Evolutionary conservation across 2,888 invertebrate species (phyloP).

Genomic region (Candidula unifasciata): DNA sequence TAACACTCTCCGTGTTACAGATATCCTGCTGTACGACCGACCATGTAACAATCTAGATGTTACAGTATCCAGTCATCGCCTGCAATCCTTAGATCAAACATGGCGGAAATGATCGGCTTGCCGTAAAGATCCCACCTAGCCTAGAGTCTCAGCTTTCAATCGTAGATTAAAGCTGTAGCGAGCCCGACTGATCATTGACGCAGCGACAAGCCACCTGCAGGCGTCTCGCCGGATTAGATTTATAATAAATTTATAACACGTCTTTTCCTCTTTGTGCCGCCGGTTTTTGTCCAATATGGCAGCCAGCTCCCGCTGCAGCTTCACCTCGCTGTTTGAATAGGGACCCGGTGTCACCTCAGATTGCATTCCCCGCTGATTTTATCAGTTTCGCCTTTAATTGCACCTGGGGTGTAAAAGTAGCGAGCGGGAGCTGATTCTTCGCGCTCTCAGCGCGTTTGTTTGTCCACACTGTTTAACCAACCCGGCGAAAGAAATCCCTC

Average conservation of each 20-base stretch:
- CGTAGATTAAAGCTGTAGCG: background rate
- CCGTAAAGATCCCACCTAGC: background rate
- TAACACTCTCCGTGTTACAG: too few relatives aligned
- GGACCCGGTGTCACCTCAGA: constrained; percentile 20
- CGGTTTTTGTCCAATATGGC: constrained; percentile 10
- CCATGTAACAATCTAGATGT: too few relatives aligned
- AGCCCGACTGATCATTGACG: background rate
- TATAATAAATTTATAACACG: constrained; percentile 1
- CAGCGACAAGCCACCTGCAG: background rate
- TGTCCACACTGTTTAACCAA: constrained; percentile 33
- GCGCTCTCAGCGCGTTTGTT: constrained; percentile 34
- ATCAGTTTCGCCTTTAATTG: constrained; percentile 21
- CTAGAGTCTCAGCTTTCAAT: background rate
- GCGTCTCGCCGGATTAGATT: background rate
- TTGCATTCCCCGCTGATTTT: constrained; percentile 30
- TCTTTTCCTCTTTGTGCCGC: background rate
- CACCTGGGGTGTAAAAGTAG: constrained; percentile 34
- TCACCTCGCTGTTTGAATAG: background rate
- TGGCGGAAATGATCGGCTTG: background rate
- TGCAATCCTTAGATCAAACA: background rate
- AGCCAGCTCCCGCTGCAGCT: background rate
- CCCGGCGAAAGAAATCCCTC: constrained; percentile 25
- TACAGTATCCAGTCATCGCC: background rate
- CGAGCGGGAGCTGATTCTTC: constrained; percentile 15
- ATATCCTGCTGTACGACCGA: too few relatives aligned